Base-by-base conservation (phyloP, 2,888 invertebrate genomes). In the Campaea margaritaria region DNA sequence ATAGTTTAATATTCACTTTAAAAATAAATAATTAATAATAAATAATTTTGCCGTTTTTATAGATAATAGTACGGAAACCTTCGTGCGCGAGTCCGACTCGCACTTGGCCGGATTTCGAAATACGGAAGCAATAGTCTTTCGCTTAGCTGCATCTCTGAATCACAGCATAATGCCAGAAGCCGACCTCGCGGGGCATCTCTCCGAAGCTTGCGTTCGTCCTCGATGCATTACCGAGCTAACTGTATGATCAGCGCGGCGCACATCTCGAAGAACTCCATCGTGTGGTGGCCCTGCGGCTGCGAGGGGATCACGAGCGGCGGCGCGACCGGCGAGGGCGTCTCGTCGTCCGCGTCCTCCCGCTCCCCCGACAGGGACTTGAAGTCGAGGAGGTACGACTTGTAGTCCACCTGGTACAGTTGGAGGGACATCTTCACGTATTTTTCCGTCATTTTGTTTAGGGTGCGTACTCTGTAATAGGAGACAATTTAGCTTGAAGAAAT, bases 211-310 rank as follows among this genome's bases (percentile, higher is more conserved):
- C 27, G 4, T 27, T 2, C 27, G 4, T 7, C 27, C 34, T 34
- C 34, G n/a, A 2, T 5, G 21, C 21, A 71, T 65, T 94, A 99
- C 89, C 99, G 96, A 31, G 99, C 99, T 65, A 99, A 93, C 75
- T 99, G 99, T 64, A 99, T 99, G 75, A 99, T 99, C 45, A 99
- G 94, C 2, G 98, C 97, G 15, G 99, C 99, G 89, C 99, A 99
- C 99, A 99, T 99, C 93, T 99, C 99, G 82, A 99, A 99, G 93
- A 99, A 99, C 92, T 99, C 99, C 97, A 99, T 98, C 0, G 99
- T 99, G 86, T 99, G 98, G 82, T 99, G 99, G 0, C 97, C 97
- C 21, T 93, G 93, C 10, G 83, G 64, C 64, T 83, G 70, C 47
- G 86, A 75, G 34, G 86, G 80, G 0, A 50, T 13, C n/a, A 73